Evolutionary conservation across 2,797 vertebrate species (phyloP), one percentile per base, ranked within the genome.

Genomic region (Mormyrops attenuatus): DNA sequence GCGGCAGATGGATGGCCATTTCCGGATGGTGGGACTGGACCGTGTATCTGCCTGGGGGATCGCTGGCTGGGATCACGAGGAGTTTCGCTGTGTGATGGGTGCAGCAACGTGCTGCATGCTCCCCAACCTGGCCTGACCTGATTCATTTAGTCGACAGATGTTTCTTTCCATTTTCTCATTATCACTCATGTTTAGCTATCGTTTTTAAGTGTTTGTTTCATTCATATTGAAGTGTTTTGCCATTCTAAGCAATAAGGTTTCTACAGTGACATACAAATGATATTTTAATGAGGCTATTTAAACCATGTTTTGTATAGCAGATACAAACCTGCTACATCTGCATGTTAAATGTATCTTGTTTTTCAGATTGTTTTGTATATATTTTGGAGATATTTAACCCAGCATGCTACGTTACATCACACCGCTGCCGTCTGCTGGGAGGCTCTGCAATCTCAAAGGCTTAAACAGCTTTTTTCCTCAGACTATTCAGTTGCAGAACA

Each of bases 261-360:
- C 38, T 77, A 41, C 73, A 20, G 73, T 80, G 26, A 20, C 17
- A 80, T 34, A 69, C 30, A 80, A 80, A 80, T 44, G 73, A 44
- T 80, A 80, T 69, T 34, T 69, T 69, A 69, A 69, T 69, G 66
- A 69, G 66, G 66, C 66, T 69, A 69, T 69, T 69, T 69, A 69
- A 69, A 13, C 30, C 66, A 34, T 69, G 13, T 69, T 69, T 34
- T 69, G 63, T 69, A 69, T 13, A 30, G 26, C 63, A 69, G 26
- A 69, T 69, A 15, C 11, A 69, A 69, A 69, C 66, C 66, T 69
- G 66, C 66, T 69, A 69, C 66, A 69, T 69, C 66, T 80, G 38
- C 38, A 80, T 80, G 73, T 17, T 41, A 80, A 80, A 80, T 30
- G 38, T 8, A 41, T 80, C 17, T 80, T 80, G 34, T 44, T 80